These are phyloP conservation scores for Dysdera silvatica DNA, from an alignment of 1,140 invertebrate species.

Conservation along the genomic window DNA sequence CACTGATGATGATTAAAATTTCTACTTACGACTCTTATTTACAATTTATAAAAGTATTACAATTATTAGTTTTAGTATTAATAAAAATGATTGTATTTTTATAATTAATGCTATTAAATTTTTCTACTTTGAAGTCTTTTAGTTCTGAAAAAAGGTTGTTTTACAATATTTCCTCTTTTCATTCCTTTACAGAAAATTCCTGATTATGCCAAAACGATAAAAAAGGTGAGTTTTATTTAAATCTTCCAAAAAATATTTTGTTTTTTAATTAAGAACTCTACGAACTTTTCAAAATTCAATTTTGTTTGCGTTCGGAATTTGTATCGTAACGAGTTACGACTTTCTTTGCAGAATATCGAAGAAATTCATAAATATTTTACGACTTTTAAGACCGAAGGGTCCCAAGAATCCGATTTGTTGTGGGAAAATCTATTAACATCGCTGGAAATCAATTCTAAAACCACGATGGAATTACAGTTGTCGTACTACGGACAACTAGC, in stretches of 20 bases:
- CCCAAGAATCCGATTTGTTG: neutral
- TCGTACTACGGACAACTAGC: conserved; percentile 16
- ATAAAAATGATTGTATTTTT: too few relatives aligned
- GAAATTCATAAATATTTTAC: conserved; percentile 4
- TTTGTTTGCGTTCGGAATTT: neutral
- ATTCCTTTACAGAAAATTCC: conserved; percentile 6
- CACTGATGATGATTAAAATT: too few relatives aligned
- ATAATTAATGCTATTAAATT: neutral
- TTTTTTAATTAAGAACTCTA: neutral
- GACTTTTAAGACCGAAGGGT: conserved; percentile 3
- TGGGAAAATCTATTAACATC: conserved; percentile 2
- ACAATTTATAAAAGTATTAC: too few relatives aligned
- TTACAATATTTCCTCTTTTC: neutral
- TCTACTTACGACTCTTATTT: too few relatives aligned
- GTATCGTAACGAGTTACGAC: too few relatives aligned
- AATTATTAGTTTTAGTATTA: too few relatives aligned
- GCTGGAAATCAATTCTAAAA: conserved; percentile 17
- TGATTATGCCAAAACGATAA: conserved; percentile 12
- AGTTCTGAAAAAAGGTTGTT: neutral
- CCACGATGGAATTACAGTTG: conserved; percentile 13
- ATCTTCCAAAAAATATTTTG: too few relatives aligned
- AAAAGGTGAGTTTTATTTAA: conserved; percentile 8
- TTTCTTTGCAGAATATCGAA: conserved; percentile 10
- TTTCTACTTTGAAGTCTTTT: neutral
- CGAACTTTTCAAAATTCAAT: neutral